Base-by-base conservation (phyloP, 2,888 invertebrate genomes). In the Rosalia funebris region DNA sequence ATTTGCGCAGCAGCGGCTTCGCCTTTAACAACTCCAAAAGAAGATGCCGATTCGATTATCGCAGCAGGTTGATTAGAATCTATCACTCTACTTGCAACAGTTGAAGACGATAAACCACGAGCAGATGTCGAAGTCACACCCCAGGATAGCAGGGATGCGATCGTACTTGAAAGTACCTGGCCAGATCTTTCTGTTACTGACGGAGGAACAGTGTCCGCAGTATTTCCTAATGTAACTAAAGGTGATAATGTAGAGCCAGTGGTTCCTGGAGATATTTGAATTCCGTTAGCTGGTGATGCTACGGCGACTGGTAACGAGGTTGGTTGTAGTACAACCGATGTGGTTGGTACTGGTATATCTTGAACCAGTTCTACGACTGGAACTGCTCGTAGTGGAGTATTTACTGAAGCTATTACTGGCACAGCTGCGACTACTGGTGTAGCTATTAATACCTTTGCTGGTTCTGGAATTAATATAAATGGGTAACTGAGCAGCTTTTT, bases 401-500 rank as follows among this genome's bases (percentile, higher is more conserved):
- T 53, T 20, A 62, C 32, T 11, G 65, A 48, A 31, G 56, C 45
- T 19, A 60, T 42, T 16, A 60, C 42, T 25, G 64, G 50, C 39
- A 60, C 53, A 11, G 61, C 58, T 37, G 62, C 16, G 7, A 66
- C 64, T 4, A 68, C 60, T 15, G 70, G 57, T 1, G 73, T 61
- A 2, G 70, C 60, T 32, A 65, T 19, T 14, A 63, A 16, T 0
- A 63, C 52, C 61, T 57, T 66, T 20, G 70, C 61, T 36, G 68
- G 62, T 53, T 68, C 71, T 69, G 59, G 16, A 68, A 65, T 25
- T n/a, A n/a, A n/a, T n/a, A n/a, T n/a, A n/a, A n/a, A n/a, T n/a
- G n/a, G n/a, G n/a, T n/a, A n/a, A n/a, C n/a, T n/a, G n/a, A n/a
- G n/a, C n/a, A n/a, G n/a, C n/a, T n/a, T n/a, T n/a, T n/a, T n/a